Evolutionary conservation across 2,113 vertebrate species (phyloP), one percentile per base, ranked within the genome.

Genomic region (Microcebus ravelobensis): DNA sequence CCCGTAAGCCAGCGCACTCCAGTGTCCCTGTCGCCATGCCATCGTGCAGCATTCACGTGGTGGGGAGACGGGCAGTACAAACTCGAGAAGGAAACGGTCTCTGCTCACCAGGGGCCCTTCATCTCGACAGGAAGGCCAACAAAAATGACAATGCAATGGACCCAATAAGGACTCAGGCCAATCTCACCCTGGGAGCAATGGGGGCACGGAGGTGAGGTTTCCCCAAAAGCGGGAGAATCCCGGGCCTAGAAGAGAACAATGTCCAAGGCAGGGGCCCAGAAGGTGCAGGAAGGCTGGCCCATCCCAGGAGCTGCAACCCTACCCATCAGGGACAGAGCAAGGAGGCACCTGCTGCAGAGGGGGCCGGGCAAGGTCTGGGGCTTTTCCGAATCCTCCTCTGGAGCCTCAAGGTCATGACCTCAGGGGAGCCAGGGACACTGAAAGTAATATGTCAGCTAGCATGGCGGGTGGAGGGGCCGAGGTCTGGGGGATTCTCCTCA

Each of bases 31-130:
- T 23, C 57, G 0, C 31, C 57, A 23, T 2, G 29, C 59, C 45
- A 7, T 3, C 57, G 11, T 15, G 20, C 2, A 18, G 10, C 21
- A 15, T 21, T 29, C 34, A 12, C 5, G 0, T 6, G 45, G 7
- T n/a, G 14, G 17, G 45, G 42, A 45, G 42, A 45, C 42, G 6
- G 42, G 9, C 42, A n/a, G 55, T 12, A 18, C 48, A 25, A 7
- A n/a, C 7, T 2, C 7, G 25, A 21, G 3, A 29, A 55, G 14
- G 23, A 48, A 23, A 45, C 2, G 27, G 29, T 48, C 36, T 21
- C 87, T 25, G 31, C 23, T 18, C 57, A 45, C 23, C 8, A 5
- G 48, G n/a, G 36, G 29, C 11, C 23, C 23, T 6, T 8, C 0
- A 0, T 82, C 76, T 25, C 1, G 3, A 8, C 6, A 25, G 65